Base-by-base conservation (phyloP, 2,113 vertebrate species). In the Plotosus lineatus region DNA sequence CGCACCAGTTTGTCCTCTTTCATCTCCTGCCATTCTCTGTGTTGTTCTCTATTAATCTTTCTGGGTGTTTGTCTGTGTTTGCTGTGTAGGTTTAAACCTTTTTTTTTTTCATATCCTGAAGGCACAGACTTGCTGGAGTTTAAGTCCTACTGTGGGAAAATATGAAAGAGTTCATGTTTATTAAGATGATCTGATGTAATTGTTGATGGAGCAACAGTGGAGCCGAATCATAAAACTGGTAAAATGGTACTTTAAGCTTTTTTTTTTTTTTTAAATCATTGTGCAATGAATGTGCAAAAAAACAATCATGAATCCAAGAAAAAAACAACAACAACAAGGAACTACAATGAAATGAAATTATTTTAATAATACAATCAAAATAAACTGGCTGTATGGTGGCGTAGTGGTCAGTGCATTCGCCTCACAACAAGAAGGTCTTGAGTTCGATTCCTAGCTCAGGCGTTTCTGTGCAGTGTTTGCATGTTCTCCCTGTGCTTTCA, bases 191-290 rank as follows among this genome's bases (percentile, higher is more conserved):
- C 33, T 55, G n/a, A 9, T 19, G 33, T 44, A 58, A 76, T 42
- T n/a, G 68, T 69, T 69, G 63, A 21, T 68, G n/a, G n/a, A n/a
- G n/a, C n/a, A n/a, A n/a, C 36, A 63, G 10, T 48, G 10, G 38
- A 72, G 48, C 50, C 65, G 68, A 46, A 81, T 91, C 89, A 68
- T 92, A 94, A 80, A 94, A 94, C 80, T 91, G 61, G 80, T 94
- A 91, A 84, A 89, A 92, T 80, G 92, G 21, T 38, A 3, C 14
- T 4, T 4, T 38, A 33, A 7, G 36, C 75, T 50, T 66, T 56
- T 19, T 80, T 50, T 66, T 56, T 19, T 80, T 48, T 19, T 81
- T 88, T 69, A 79, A 87, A 33, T 89, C 88, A 53, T 73, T 85
- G n/a, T 73, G 63, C 66, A 86, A 53, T 78, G 85, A 79, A 66